phyloP scores from a whole-genome alignment of 2,888 invertebrate genomes.

The Acleris emargana region DNA sequence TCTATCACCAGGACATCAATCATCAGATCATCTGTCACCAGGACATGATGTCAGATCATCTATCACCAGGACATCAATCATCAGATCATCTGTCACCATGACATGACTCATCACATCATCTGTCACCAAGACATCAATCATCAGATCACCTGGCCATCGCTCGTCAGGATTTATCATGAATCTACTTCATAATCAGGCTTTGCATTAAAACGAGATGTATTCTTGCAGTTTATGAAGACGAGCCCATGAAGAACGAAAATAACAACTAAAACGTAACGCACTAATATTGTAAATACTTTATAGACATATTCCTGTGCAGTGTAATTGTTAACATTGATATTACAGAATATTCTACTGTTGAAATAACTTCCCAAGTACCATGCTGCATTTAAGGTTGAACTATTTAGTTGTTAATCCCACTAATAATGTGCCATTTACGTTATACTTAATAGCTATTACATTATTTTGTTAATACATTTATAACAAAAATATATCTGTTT shows the following conservation, averaged over 20 bases:
- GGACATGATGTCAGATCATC: neutral
- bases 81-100: constrained; percentile 2
- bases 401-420: constrained; percentile 32
- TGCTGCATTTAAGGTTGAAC: constrained; percentile 35
- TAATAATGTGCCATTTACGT: constrained; percentile 40
- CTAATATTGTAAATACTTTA: constrained; percentile 32
- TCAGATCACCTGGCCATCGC: neutral
- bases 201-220: constrained; percentile 11
- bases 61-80: constrained; percentile 1
- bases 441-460: constrained; percentile 34
- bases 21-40: constrained; percentile 7
- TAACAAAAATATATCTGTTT: constrained; percentile 20
- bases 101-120: neutral
- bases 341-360: neutral
- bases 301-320: neutral
- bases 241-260: constrained; percentile 11
- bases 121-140: neutral
- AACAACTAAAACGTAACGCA: constrained; percentile 33
- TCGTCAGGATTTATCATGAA: constrained; percentile 2
- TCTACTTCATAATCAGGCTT: neutral
- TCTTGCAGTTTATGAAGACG: constrained; percentile 28
- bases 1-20: constrained; percentile 1
- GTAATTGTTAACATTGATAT: neutral
- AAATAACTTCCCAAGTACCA: constrained; percentile 26
- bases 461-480: constrained; percentile 38